These are phyloP conservation scores for Gymnarchus niloticus DNA, from an alignment of 2,113 vertebrate genomes.

Conservation along the genomic window DNA sequence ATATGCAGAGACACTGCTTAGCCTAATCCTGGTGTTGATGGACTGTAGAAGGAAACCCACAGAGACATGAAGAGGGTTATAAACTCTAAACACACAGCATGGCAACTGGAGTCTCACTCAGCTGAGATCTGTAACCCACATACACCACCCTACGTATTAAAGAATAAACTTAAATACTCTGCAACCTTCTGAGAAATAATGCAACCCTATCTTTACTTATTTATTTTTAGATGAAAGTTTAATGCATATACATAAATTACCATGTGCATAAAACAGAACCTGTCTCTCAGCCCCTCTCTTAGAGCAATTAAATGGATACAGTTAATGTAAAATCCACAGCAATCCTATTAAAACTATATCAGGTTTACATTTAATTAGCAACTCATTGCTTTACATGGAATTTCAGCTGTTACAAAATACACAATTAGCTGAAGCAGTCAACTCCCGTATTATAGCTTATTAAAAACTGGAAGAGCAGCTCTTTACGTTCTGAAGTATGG, in stretches of 20 bases:
- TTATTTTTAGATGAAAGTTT: background rate
- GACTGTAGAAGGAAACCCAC: background rate
- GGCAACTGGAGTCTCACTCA: background rate
- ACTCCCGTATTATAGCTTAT: background rate
- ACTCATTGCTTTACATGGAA: background rate
- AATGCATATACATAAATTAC: background rate
- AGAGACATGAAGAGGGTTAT: background rate
- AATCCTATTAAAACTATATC: background rate
- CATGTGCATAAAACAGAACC: background rate
- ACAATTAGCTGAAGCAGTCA: background rate
- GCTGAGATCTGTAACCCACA: no score
- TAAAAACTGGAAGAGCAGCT: background rate
- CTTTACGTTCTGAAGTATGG: background rate
- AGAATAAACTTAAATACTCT: background rate
- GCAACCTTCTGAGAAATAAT: background rate
- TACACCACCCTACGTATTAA: background rate
- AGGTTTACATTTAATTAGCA: background rate
- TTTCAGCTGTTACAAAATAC: background rate
- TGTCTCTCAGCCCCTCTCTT: background rate
- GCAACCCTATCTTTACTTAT: background rate
- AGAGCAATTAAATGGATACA: background rate
- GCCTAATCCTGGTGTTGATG: background rate
- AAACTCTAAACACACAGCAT: background rate
- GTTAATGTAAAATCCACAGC: background rate
- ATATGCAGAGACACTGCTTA: background rate